These are phyloP conservation scores for Cynopterus sphinx DNA, from an alignment of 2,797 vertebrate genomes.

Conservation along the genomic window DNA sequence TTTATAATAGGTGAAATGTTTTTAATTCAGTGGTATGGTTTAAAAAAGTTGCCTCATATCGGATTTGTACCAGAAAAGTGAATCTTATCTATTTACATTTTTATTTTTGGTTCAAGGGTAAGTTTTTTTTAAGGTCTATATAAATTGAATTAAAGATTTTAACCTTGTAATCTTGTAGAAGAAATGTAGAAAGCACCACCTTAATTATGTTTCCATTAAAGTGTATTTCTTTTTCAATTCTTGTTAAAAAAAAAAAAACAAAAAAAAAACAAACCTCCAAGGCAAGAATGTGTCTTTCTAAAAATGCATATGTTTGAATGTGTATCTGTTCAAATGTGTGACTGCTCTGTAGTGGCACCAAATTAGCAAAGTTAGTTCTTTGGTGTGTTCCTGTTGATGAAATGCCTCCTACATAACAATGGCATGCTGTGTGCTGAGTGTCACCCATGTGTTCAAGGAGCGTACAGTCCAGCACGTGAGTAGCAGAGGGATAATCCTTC, in stretches of 20 bases:
- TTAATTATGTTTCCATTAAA: not conserved
- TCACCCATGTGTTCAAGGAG: not conserved
- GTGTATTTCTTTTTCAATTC: not conserved
- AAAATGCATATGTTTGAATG: not conserved
- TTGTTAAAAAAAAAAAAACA: not conserved
- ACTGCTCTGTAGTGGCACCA: no score
- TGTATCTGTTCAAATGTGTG: not conserved
- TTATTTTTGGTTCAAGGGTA: not conserved
- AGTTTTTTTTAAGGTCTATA: not conserved
- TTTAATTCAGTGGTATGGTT: not conserved
- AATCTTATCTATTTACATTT: not conserved
- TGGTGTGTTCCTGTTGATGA: not conserved
- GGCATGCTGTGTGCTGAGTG: accelerated
- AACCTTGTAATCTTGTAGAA: not conserved
- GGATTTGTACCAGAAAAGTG: not conserved
- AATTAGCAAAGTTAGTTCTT: not conserved
- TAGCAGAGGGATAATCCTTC: not conserved
- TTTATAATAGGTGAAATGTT: not conserved
- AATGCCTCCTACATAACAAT: not conserved
- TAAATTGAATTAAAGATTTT: not conserved
- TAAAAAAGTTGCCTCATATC: not conserved
- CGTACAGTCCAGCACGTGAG: not conserved
- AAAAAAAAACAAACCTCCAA: not conserved
- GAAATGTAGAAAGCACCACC: not conserved
- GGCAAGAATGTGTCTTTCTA: not conserved